phyloP scores from a whole-genome alignment of 2,797 vertebrate genomes.

The Amazonetta brasiliensis region DNA sequence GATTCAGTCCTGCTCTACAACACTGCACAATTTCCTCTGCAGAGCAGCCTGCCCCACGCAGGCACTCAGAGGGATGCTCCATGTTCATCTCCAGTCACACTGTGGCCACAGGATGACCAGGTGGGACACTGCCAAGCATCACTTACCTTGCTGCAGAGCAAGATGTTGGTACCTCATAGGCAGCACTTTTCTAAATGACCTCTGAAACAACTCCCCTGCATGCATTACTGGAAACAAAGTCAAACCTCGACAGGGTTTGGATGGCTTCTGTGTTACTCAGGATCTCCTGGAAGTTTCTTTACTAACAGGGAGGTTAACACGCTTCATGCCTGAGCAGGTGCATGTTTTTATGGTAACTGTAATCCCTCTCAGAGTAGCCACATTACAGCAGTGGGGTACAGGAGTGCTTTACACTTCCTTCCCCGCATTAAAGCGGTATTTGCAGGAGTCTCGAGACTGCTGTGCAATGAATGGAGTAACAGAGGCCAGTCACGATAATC shows the following conservation, averaged over 20 bases:
- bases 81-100: not conserved
- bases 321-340: not conserved
- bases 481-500: not conserved
- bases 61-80: not conserved
- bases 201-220: not conserved
- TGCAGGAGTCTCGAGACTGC: not conserved
- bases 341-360: not conserved
- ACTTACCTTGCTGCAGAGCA: not conserved
- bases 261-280: not conserved
- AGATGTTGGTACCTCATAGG: not conserved
- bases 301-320: not conserved
- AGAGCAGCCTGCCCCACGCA: not conserved
- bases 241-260: not conserved
- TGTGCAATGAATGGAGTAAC: not conserved
- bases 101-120: not conserved
- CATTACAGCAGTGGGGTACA: not conserved
- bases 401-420: not conserved
- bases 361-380: not conserved
- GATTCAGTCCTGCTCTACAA: not conserved
- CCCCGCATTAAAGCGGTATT: not conserved
- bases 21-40: fast-evolving
- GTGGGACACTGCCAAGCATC: not conserved
- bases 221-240: not conserved
- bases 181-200: not conserved
- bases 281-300: not conserved